phyloP scores from a whole-genome alignment of 2,888 invertebrate species.

The Yponomeuta sedellus region DNA sequence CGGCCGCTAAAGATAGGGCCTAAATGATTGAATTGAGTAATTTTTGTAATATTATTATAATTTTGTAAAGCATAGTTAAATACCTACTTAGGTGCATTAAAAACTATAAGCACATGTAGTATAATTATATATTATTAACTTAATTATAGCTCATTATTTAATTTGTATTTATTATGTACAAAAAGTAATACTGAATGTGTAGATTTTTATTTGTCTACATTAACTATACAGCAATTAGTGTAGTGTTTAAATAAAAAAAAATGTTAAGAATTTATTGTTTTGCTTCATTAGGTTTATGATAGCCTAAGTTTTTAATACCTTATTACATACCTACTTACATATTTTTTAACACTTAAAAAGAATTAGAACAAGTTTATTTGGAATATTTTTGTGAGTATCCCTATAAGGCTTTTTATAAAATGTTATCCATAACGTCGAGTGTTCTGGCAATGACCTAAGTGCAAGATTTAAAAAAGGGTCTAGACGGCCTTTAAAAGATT shows the following conservation, averaged over 20 bases:
- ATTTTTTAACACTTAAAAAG: not conserved
- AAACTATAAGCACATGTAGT: not conserved
- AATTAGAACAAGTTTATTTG: too few species aligned
- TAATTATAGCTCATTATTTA: not conserved
- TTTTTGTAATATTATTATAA: too few species aligned
- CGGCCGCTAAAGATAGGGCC: not conserved
- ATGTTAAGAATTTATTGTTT: not conserved
- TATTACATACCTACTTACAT: too few species aligned
- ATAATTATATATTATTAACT: not conserved
- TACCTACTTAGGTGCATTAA: not conserved
- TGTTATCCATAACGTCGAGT: too few species aligned
- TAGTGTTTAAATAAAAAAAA: slow-evolving; percentile 9
- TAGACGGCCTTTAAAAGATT: not conserved
- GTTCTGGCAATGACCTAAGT: too few species aligned
- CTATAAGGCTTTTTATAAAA: too few species aligned
- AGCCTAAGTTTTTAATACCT: not conserved
- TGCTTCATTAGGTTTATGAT: not conserved
- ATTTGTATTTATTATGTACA: not conserved
- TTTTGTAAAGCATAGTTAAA: not conserved
- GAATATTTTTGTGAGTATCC: too few species aligned
- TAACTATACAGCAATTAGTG: not conserved
- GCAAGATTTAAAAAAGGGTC: too few species aligned
- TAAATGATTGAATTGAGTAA: not conserved
- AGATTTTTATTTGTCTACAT: slow-evolving; percentile 2
- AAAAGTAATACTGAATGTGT: not conserved